Base-by-base conservation (phyloP, 1,140 invertebrate species). In the Pomacea maculata region DNA sequence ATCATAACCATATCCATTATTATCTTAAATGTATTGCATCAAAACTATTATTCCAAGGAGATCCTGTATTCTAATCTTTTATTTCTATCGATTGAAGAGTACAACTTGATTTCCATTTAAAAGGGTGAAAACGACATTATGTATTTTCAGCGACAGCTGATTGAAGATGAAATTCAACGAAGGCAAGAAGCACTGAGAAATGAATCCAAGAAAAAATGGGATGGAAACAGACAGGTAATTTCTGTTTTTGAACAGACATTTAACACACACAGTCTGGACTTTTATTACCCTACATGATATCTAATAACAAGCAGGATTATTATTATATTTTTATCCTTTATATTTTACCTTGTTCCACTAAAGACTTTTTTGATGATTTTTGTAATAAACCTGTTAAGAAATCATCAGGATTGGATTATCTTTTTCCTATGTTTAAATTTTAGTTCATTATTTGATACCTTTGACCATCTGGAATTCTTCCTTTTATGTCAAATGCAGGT, bases 101-200 rank as follows among this genome's bases (percentile, higher is more conserved):
- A 52, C 45, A 67, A 21, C 15, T 14, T 78, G 21, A n/a, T 67
- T 70, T 11, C 74, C 63, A 64, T 61, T 14, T 61, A 14, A 61
- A 1, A 61, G 11, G 15, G 57, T 61, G 57, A 61, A 61, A 61
- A 61, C 9, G 19, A 75, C n/a, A 71, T 14, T 65, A 34, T 64
- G 74, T n/a, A 52, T 63, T 85, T 81, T 15, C 75, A 89, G 88
- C 79, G 87, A 73, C 84, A 85, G 67, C 63, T 84, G 45, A 83
- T 95, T 54, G 93, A 94, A 86, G 93, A 94, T 88, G 95, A 95
- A 90, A 94, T 96, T 79, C 92, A 94, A 80, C 93, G 93, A 79
- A 92, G 94, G 55, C 93, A 95, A 86, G 94, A 95, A 86, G 94
- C 93, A 21, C 86, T 95, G 29, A 94, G 93, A 87, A 92, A 93